A percentile compares a stretch with the other conserved stretches of the same genome.
phyloP scores from a whole-genome alignment of 2,797 vertebrate species.

The Manis pentadactyla region DNA sequence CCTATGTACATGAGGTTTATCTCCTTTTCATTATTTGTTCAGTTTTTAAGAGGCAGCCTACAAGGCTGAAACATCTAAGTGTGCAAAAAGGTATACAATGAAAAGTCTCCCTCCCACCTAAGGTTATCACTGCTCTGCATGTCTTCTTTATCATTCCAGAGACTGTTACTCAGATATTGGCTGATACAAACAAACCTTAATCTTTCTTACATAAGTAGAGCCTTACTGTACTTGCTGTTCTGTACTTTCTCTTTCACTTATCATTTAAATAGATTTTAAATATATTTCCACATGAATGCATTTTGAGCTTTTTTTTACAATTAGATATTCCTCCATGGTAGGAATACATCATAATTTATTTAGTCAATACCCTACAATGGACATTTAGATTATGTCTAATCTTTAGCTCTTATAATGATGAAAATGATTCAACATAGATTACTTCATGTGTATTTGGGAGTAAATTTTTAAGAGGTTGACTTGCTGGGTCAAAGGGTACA shows the following conservation, averaged over 20 bases:
- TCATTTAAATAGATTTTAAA: not conserved
- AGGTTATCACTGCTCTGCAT: not conserved
- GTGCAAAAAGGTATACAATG: not conserved
- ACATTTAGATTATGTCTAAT: not conserved
- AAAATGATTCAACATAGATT: not conserved
- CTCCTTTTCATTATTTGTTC: not conserved
- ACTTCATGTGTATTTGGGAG: not conserved
- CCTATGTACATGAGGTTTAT: not conserved
- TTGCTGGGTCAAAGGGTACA: not conserved
- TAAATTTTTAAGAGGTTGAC: not conserved
- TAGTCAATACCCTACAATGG: not conserved
- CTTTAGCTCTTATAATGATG: not conserved
- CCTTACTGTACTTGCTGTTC: not conserved
- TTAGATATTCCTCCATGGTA: not conserved
- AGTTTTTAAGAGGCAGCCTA: not conserved
- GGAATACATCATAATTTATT: not conserved
- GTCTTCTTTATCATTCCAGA: not conserved
- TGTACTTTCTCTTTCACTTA: not conserved
- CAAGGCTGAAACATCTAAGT: not conserved
- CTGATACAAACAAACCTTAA: not conserved
- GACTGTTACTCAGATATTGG: not conserved
- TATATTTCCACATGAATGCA: not conserved
- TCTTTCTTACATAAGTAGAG: not conserved
- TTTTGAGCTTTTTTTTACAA: not conserved
- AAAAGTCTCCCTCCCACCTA: not conserved